Conservation (phyloP, 2,888 invertebrate species). For the Acrobasis repandana region DNA sequence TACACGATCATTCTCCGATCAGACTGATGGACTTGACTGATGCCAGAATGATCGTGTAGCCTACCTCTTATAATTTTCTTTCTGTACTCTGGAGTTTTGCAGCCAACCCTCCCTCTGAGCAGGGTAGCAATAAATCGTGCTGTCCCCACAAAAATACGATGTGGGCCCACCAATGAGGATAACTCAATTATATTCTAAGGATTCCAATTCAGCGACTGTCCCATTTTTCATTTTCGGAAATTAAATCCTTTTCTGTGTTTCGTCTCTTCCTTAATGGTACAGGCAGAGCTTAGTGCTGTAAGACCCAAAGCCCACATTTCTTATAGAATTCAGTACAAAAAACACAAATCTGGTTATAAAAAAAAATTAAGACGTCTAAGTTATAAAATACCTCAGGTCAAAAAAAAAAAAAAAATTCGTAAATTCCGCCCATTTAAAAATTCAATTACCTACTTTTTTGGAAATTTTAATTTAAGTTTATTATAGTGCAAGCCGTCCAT, state of each 20-base stretch:
- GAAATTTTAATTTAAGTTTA: no score
- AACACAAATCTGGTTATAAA: no score
- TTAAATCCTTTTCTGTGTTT: neutral
- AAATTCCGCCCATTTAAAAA: no score
- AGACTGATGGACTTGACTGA: no score
- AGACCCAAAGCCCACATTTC: neutral
- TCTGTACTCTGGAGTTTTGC: neutral
- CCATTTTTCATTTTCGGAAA: neutral
- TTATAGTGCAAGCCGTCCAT: no score
- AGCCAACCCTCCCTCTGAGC: neutral
- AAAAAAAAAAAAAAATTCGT: no score
- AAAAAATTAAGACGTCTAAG: no score
- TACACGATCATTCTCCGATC: no score
- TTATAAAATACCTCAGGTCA: no score
- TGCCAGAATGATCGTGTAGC: no score
- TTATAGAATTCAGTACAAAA: no score
- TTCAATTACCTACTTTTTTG: no score
- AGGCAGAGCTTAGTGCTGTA: neutral
- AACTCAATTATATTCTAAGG: conserved; percentile 2
- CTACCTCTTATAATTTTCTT: neutral
- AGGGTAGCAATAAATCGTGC: conserved; percentile 3
- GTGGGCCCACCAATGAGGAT: neutral
- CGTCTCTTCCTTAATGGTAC: neutral
- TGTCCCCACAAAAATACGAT: conserved; percentile 1
- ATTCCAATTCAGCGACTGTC: neutral